phyloP scores from a whole-genome alignment of 1,140 invertebrate genomes.

The Leptopilina clavipes region DNA sequence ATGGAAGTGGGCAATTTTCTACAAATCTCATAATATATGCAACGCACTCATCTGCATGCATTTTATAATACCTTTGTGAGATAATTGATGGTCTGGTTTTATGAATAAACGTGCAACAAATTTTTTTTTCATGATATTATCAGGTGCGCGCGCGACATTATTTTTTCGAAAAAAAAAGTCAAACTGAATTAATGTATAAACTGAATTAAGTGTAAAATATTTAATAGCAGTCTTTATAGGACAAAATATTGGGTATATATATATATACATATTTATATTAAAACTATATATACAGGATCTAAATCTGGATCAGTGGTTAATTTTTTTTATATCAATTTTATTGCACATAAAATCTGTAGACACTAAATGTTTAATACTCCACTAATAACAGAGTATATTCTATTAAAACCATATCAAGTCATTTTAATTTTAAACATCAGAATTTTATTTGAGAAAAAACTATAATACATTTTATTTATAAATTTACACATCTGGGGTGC shows the following conservation, averaged over 20 bases:
- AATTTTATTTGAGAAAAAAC: not conserved
- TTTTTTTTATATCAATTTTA: not conserved
- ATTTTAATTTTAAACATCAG: not conserved
- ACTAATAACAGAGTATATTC: not conserved
- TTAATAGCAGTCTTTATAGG: not conserved
- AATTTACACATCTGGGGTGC: too few species aligned
- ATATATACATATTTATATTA: not conserved
- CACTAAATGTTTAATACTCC: not conserved
- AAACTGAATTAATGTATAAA: too few species aligned
- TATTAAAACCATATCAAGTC: not conserved
- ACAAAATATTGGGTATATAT: not conserved
- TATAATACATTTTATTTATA: too few species aligned
- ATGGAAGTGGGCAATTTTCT: constrained; percentile 10
- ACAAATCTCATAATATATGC: constrained; percentile 1
- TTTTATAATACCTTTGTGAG: constrained; percentile 20
- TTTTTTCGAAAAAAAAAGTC: not conserved
- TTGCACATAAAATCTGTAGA: not conserved
- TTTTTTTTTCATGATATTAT: constrained; percentile 13
- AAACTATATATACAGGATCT: not conserved
- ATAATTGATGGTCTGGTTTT: constrained; percentile 2
- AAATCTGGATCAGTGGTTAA: not conserved
- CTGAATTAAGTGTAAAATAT: constrained; percentile 30
- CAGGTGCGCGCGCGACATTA: not conserved
- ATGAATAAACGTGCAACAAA: constrained; percentile 2
- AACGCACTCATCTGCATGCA: not conserved